Evolutionary conservation across 2,888 invertebrate genomes (phyloP), one percentile per base, ranked within the genome.

Genomic region (Pecten maximus): DNA sequence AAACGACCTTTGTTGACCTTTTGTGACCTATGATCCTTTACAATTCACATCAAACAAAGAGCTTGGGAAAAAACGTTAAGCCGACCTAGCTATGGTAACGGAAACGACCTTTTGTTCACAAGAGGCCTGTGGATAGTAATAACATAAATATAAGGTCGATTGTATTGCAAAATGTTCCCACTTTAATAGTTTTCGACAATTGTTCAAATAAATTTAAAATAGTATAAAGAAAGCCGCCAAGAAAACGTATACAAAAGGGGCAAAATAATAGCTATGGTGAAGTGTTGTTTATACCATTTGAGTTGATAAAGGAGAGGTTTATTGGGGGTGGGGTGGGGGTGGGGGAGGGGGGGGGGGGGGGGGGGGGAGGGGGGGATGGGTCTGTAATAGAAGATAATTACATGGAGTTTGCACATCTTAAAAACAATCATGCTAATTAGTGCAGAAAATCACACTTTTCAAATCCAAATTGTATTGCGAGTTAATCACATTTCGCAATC

Each of bases 1-100:
- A 74, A 54, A 74, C 10, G 74, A 74, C 74, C 74, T 74, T 74
- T 35, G 35, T 74, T 10, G 74, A 74, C 74, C 74, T 74, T 35
- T 35, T 16, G 10, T 74, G 74, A 74, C 74, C 35, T 74, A 12
- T 74, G 74, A 74, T 10, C 74, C 74, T 74, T 74, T 10, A 35
- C 74, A 74, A 23, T 28, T 74, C 35, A 74, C 74, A 74, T 74
- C 74, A 74, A 28, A 74, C 74, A 74, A 74, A 74, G 74, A 74
- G 74, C 74, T 74, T 74, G 74, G 74, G 74, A 74, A 74, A 74
- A 74, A 74, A 74, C 74, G 10, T 23, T 19, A n/a, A 6, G 23
- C 74, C 74, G 28, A 35, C 74, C 74, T 15, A 74, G 74, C 35
- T 74, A 74, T 74, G 35, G 35, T 35, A 74, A 35, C 12, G 35